These are phyloP conservation scores for Meleagris gallopavo DNA, from an alignment of 2,113 vertebrate species.

Conservation along the genomic window DNA sequence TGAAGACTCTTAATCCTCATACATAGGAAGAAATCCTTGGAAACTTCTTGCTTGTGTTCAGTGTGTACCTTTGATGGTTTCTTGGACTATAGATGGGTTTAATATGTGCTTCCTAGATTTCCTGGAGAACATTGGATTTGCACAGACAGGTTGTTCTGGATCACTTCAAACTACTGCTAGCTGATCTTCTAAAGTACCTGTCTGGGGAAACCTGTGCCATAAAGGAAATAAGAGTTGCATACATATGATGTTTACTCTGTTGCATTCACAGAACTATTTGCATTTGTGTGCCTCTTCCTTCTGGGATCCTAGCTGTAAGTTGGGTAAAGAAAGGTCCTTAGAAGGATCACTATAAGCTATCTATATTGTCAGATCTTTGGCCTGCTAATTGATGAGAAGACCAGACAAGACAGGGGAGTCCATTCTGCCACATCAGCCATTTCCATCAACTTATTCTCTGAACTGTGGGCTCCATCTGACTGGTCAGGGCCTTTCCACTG, in stretches of 20 bases:
- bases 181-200: background rate
- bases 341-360: background rate
- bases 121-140: background rate
- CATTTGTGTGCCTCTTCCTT: background rate
- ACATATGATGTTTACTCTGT: background rate
- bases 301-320: background rate
- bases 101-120: background rate
- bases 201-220: background rate
- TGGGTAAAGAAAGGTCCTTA: background rate
- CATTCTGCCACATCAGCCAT: background rate
- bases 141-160: background rate
- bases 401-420: background rate
- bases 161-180: background rate
- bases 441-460: background rate
- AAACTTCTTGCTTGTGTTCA: background rate
- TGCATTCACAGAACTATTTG: background rate
- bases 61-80: background rate
- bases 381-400: background rate
- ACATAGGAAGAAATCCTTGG: background rate
- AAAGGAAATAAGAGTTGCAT: background rate
- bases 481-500: background rate
- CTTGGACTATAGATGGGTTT: background rate
- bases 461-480: background rate
- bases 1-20: conserved; percentile 5
- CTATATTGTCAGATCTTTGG: conserved; percentile 6